A percentile compares a stretch with the other conserved stretches of the same genome.
Evolutionary conservation across 2,888 invertebrate genomes (phyloP).

Genomic region (Athalia cordata): DNA sequence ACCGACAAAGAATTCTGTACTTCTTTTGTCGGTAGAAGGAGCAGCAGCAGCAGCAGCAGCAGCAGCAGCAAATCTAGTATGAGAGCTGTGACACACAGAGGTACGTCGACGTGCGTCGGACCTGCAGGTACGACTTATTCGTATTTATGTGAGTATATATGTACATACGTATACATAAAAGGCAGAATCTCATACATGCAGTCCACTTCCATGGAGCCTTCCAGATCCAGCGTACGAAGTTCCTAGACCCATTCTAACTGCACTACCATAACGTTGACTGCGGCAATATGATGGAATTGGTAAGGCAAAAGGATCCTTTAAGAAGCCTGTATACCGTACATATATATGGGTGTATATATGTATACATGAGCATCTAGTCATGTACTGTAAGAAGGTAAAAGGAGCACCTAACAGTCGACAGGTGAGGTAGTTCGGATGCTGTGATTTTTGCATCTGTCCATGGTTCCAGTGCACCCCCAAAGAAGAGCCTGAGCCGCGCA

Average conservation of each 20-base stretch:
- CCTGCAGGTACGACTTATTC: constrained; percentile 31
- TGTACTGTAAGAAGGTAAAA: background rate
- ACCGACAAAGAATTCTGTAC: constrained; percentile 68
- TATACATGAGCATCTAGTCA: background rate
- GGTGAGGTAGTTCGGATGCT: constrained; percentile 44
- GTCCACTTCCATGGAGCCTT: background rate
- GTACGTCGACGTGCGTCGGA: constrained; percentile 68
- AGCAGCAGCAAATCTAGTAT: no score
- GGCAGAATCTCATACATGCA: constrained; percentile 8
- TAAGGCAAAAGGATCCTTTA: no score
- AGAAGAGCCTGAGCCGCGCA: background rate
- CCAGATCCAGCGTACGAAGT: no score
- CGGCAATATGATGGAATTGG: no score
- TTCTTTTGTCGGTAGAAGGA: constrained; percentile 64
- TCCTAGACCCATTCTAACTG: no score
- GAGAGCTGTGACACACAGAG: no score
- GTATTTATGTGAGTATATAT: no score
- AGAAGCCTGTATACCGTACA: no score
- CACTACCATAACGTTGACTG: no score
- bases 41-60: constrained; percentile 48
- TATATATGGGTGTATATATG: no score
- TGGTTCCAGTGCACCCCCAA: background rate
- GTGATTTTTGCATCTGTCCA: constrained; percentile 71
- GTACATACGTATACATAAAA: no score
- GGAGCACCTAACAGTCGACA: constrained; percentile 25